Base-by-base conservation (phyloP, 2,888 invertebrate genomes). In the Terebella lapidaria region DNA sequence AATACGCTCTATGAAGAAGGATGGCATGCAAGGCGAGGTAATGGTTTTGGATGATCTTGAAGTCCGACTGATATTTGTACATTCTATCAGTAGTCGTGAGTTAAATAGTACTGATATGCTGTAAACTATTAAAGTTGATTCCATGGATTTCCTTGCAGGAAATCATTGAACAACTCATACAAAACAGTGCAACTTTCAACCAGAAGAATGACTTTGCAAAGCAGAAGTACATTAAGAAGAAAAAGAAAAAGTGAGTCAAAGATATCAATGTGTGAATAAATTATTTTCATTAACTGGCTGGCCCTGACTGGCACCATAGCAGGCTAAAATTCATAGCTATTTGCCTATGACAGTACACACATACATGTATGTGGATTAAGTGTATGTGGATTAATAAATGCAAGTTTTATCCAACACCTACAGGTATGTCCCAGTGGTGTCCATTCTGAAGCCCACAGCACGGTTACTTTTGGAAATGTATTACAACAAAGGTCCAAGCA, bases 161-260 rank as follows among this genome's bases (percentile, higher is more conserved):
- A 73, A 92, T 96, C 67, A 88, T 96, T 3, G 89, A 87, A 64
- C 89, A 89, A 58, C 84, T 97, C 18, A 89, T 96, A 55, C 89
- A 89, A 64, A 94, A 94, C 77, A 96, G 94, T 20, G 89, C 88
- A 68, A 93, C 94, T 0, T 97, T 96, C 79, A 85, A 86, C 28
- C 71, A 86, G 59, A 95, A 95, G 84, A 96, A 94, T 0, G 92
- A 90, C 73, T 96, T 88, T 79, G 80, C 84, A 0, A 83, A 96
- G 79, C 91, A 92, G 70, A 96, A 96, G 79, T 97, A 96, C 79
- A 84, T 96, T 49, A 90, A 79, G 59, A 96, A 96, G 78, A 99
- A 99, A 79, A 91, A 92, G 72, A 90, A 89, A 71, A 96, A 96
- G 81, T 96, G 94, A 81, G 90, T n/a, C n/a, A n/a, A n/a, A n/a